These are phyloP conservation scores for Cephalotes varians DNA, from an alignment of 2,888 invertebrate species.

Conservation along the genomic window DNA sequence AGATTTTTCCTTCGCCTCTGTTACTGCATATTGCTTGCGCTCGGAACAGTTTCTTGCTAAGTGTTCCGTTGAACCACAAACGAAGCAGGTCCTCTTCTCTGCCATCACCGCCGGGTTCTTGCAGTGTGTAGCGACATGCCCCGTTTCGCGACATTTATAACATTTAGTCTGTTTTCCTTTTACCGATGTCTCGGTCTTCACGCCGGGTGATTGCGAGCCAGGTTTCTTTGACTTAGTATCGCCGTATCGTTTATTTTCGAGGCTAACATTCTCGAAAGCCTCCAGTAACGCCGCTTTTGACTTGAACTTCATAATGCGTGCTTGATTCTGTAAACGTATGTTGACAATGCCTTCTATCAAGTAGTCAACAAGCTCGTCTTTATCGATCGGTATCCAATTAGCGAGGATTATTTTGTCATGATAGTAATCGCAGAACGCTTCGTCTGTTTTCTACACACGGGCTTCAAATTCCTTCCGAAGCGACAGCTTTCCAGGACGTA, in stretches of 20 bases:
- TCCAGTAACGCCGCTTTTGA: not conserved
- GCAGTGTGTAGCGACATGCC: not conserved
- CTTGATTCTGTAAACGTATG: conserved; percentile 24
- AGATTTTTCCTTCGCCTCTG: no score
- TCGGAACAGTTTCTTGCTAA: not conserved
- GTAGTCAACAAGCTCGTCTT: not conserved
- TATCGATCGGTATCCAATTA: not conserved
- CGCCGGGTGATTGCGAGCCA: no score
- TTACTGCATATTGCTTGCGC: no score
- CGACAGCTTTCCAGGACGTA: not conserved
- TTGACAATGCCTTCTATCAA: not conserved
- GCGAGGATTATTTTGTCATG: no score
- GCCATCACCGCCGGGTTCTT: not conserved
- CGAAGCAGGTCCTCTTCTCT: not conserved
- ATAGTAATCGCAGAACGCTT: not conserved
- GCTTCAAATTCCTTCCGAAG: conserved; percentile 31
- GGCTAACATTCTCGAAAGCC: conserved; percentile 14
- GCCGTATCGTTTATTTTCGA: not conserved
- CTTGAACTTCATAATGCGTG: conserved; percentile 14
- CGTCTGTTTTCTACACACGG: not conserved
- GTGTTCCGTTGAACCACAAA: not conserved
- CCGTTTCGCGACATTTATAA: not conserved
- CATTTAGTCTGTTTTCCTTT: not conserved
- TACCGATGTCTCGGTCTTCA: no score
- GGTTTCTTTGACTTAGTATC: not conserved